phyloP scores from a whole-genome alignment of 2,113 vertebrate genomes.

The Ptilonorhynchus violaceus region DNA sequence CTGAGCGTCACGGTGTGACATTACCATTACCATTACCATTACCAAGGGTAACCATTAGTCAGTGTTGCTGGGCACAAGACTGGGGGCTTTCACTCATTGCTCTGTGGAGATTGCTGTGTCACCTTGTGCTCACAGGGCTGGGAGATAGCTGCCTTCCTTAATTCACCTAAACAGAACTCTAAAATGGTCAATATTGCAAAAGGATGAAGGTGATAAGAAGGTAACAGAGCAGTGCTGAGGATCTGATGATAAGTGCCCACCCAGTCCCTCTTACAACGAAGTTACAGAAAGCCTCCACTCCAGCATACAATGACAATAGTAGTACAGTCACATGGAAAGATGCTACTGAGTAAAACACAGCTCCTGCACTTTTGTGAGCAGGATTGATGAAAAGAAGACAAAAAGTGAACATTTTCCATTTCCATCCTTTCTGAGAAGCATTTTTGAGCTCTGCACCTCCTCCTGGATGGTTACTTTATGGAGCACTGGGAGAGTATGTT shows the following conservation, averaged over 20 bases:
- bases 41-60: no score
- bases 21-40: no score
- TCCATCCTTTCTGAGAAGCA: neutral
- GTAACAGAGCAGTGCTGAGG: neutral
- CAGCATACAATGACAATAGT: neutral
- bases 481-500: neutral
- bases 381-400: neutral
- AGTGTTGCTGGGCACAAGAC: no score
- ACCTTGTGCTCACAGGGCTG: rapidly evolving
- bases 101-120: neutral
- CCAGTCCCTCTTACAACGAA: neutral
- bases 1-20: neutral
- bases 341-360: neutral
- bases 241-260: neutral
- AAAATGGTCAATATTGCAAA: neutral
- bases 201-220: neutral
- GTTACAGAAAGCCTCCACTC: neutral
- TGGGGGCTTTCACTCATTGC: neutral
- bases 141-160: neutral
- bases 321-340: neutral
- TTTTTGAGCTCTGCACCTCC: neutral
- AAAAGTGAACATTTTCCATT: neutral
- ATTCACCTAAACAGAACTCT: neutral
- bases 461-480: neutral
- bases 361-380: neutral